Percentiles rank a stretch among this genome's conserved stretches.
These are phyloP conservation scores for Toxonevra muliebris DNA, from an alignment of 2,888 invertebrate species.

Conservation along the genomic window DNA sequence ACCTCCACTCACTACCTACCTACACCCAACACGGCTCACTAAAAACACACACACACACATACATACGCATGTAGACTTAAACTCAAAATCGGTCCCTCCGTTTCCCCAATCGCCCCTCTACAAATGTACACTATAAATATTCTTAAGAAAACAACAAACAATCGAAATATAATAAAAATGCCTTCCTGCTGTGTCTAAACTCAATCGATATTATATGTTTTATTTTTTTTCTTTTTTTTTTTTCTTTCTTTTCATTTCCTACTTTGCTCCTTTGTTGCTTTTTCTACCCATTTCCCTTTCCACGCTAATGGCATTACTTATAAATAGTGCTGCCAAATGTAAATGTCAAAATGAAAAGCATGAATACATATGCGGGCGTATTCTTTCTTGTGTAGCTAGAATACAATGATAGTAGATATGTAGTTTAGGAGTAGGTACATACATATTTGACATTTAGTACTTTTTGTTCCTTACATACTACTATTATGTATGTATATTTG, in stretches of 20 bases:
- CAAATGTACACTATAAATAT: constrained; percentile 13
- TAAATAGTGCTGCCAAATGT: neutral
- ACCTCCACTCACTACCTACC: neutral
- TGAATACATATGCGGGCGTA: neutral
- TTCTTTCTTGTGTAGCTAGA: neutral
- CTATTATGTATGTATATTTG: neutral
- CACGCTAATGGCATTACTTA: constrained; percentile 4
- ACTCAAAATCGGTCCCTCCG: neutral
- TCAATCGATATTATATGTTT: neutral
- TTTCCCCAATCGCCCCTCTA: neutral
- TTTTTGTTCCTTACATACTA: neutral
- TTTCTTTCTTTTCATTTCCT: neutral
- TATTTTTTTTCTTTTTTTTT: neutral
- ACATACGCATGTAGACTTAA: constrained; percentile 29
- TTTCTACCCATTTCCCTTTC: constrained; percentile 21
- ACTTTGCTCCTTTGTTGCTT: neutral
- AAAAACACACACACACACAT: neutral
- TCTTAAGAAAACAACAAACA: constrained; percentile 11
- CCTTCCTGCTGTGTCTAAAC: constrained; percentile 1
- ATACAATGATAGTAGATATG: neutral
- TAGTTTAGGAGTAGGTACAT: neutral
- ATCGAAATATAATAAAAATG: constrained; percentile 3
- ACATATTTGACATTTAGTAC: constrained; percentile 1
- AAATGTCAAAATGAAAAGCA: neutral
- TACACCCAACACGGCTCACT: too few species aligned